A percentile compares a stretch with the other conserved stretches of the same genome.
These are phyloP conservation scores for Tenthredo distinguenda DNA, from an alignment of 2,888 invertebrate species.

Conservation along the genomic window DNA sequence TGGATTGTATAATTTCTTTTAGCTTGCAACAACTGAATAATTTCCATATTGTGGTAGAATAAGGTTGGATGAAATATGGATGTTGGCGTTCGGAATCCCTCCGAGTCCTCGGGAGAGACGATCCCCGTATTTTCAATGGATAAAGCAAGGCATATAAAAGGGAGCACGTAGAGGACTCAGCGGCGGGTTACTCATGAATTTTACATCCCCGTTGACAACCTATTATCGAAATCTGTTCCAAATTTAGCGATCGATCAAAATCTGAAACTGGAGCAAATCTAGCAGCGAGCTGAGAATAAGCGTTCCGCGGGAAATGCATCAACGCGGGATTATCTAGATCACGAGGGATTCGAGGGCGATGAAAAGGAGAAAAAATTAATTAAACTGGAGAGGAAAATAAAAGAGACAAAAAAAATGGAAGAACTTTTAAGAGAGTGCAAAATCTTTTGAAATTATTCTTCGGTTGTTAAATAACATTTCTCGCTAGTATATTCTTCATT, in stretches of 20 bases:
- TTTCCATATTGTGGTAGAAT: slow-evolving; percentile 16
- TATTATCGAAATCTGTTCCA: slow-evolving; percentile 38
- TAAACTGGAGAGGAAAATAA: background rate
- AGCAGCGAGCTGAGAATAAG: background rate
- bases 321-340: background rate
- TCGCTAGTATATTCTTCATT: background rate
- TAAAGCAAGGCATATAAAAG: slow-evolving; percentile 3
- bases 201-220: slow-evolving; percentile 37
- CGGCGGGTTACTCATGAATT: slow-evolving; percentile 34
- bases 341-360: background rate
- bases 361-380: background rate
- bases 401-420: background rate
- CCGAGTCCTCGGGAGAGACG: background rate
- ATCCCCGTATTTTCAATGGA: slow-evolving; percentile 32
- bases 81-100: slow-evolving; percentile 28
- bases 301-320: slow-evolving; percentile 4
- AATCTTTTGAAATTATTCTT: background rate
- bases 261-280: slow-evolving; percentile 14
- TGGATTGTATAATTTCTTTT: background rate
- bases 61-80: slow-evolving; percentile 27
- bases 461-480: background rate
- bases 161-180: background rate
- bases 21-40: slow-evolving; percentile 7
- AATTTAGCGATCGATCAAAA: slow-evolving; percentile 24
- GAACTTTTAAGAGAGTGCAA: background rate